Conservation (phyloP, 2,113 vertebrate species). For the Cyprinodon brontotheroides region DNA sequence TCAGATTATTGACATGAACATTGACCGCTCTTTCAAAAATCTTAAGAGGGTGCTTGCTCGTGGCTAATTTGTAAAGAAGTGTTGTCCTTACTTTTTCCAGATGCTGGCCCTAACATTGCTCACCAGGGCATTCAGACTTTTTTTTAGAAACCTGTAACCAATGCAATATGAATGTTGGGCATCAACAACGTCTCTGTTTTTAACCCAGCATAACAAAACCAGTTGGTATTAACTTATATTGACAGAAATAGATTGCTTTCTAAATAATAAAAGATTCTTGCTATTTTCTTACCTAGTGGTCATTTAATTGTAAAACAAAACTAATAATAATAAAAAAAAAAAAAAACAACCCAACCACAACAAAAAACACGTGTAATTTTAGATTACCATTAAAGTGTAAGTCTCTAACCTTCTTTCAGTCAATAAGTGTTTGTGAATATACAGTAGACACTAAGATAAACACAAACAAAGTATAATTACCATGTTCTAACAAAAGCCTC, state of each 20-base stretch:
- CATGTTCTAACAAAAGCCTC: constrained; percentile 68
- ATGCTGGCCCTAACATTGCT: background rate
- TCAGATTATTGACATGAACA: background rate
- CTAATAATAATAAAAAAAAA: too few relatives aligned
- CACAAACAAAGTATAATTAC: constrained; percentile 57
- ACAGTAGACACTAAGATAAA: constrained; percentile 40
- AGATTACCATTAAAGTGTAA: background rate
- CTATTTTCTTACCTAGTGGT: background rate
- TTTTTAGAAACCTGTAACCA: background rate
- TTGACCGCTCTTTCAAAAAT: background rate
- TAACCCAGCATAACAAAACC: background rate
- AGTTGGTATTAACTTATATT: background rate
- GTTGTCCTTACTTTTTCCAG: background rate
- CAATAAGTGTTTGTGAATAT: constrained; percentile 38
- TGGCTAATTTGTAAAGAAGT: background rate
- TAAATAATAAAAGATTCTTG: too few relatives aligned
- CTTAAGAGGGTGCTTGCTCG: background rate
- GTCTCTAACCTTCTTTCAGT: constrained; percentile 1
- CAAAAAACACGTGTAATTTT: background rate
- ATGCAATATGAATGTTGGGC: background rate
- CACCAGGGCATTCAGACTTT: background rate
- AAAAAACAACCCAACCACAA: too few relatives aligned
- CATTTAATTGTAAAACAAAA: background rate
- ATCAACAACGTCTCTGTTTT: background rate
- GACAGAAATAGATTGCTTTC: background rate